Conservation (phyloP, 2,797 vertebrate species). For the Miichthys miiuy region DNA sequence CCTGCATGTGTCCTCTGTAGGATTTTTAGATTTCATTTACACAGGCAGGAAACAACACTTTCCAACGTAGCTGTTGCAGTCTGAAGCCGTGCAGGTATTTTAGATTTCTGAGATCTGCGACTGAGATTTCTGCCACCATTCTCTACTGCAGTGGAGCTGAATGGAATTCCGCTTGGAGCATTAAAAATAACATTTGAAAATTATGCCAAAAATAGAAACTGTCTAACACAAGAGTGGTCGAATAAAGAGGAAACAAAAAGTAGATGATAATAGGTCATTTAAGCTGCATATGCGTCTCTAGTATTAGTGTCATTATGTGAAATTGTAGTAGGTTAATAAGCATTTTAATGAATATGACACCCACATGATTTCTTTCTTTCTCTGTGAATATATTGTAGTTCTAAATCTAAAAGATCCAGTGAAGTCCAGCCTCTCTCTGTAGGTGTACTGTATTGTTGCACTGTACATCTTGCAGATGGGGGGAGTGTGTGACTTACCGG, state of each 20-base stretch:
- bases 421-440: slow-evolving; percentile 12
- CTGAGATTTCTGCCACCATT: background rate
- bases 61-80: too few relatives aligned
- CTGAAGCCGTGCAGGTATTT: background rate
- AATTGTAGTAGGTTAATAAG: background rate
- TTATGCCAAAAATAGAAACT: background rate
- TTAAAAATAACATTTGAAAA: background rate
- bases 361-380: background rate
- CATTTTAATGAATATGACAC: slow-evolving; percentile 1
- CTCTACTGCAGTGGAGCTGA: background rate
- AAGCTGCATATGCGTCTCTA: background rate
- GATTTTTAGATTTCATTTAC: background rate
- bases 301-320: background rate
- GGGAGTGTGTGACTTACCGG: slow-evolving; percentile 29
- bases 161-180: background rate
- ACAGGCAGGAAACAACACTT: background rate
- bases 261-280: background rate
- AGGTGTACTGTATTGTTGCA: slow-evolving; percentile 7
- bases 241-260: background rate
- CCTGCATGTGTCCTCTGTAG: background rate
- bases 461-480: slow-evolving; percentile 15
- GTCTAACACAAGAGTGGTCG: background rate
- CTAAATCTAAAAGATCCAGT: slow-evolving; percentile 23
- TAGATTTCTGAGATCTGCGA: background rate
- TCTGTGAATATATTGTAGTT: background rate